Evolutionary conservation across 2,888 invertebrate genomes (phyloP), one percentile per base, ranked within the genome.

Genomic region (Schizotus pectinicornis): DNA sequence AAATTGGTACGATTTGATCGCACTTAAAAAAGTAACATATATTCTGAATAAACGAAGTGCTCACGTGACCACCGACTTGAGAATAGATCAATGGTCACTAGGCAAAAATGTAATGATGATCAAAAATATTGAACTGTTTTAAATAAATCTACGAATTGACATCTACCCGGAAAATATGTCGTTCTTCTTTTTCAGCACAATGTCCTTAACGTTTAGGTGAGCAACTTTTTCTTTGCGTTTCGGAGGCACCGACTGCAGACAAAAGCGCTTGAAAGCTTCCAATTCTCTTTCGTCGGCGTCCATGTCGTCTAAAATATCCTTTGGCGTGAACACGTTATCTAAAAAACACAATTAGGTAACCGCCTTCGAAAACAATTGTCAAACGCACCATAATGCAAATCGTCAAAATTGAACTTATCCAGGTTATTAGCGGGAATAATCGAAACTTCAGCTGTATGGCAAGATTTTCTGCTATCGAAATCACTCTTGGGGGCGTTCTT

Each of bases 231-330:
- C 90, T 74, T 91, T 89, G 67, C 88, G 85, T 62, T 88, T 87
- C 0, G 89, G 87, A 48, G 91, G 89, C 63, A 92, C 88, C 62
- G 92, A 92, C 77, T 91, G 91, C 73, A 90, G 88, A 67, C 92
- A 92, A 79, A 92, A 93, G 12, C 92, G 86, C 78, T 95, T 94
- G 80, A 94, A 92, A 1, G 91, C 90, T 75, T 94, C 94, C 63
- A 93, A 83, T 76, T 94, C 94, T 1, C 90, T 81, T 72, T 93
- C 93, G 34, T 88, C 88, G 53, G 88, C 89, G 74, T 93, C 92
- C 73, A 93, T 83, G 11, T 89, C 90, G 64, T 90, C 85, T 61
- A 90, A 83, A 77, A 92, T 89, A 75, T 90, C 89, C 80, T 90
- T 90, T 41, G 92, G 92, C 68, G 88, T 86, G 82, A 92, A 94